These are phyloP conservation scores for Schizaphis graminum DNA, from an alignment of 2,888 invertebrate species.

Conservation along the genomic window DNA sequence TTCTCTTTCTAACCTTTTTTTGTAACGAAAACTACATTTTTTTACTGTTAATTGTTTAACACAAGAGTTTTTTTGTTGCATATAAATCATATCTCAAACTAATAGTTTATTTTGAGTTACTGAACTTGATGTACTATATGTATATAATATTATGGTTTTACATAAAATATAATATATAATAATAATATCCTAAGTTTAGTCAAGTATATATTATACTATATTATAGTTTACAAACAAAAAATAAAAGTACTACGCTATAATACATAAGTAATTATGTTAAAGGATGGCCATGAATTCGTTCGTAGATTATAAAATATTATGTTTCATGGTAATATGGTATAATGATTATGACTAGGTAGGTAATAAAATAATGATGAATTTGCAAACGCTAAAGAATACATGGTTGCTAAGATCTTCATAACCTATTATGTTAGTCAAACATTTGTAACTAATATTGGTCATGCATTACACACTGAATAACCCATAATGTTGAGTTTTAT, in stretches of 20 bases:
- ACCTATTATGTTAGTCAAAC: neutral
- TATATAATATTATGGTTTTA: neutral
- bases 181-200: neutral
- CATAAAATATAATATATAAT: too few relatives aligned
- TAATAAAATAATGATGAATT: neutral
- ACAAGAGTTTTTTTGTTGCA: too few relatives aligned
- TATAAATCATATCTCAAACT: too few relatives aligned
- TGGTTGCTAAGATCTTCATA: too few relatives aligned
- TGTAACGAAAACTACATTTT: too few relatives aligned
- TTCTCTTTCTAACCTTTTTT: too few relatives aligned
- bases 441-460: neutral
- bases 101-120: neutral
- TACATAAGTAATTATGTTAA: neutral
- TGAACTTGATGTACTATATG: neutral
- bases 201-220: neutral
- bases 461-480: neutral
- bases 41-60: too few relatives aligned
- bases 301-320: neutral
- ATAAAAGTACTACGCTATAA: neutral
- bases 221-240: neutral
- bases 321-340: neutral
- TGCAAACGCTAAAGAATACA: neutral
- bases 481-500: neutral
- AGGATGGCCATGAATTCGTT: neutral
- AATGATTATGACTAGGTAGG: too few relatives aligned